Conservation (phyloP, 2,113 vertebrate species). For the Cromileptes altivelis region DNA sequence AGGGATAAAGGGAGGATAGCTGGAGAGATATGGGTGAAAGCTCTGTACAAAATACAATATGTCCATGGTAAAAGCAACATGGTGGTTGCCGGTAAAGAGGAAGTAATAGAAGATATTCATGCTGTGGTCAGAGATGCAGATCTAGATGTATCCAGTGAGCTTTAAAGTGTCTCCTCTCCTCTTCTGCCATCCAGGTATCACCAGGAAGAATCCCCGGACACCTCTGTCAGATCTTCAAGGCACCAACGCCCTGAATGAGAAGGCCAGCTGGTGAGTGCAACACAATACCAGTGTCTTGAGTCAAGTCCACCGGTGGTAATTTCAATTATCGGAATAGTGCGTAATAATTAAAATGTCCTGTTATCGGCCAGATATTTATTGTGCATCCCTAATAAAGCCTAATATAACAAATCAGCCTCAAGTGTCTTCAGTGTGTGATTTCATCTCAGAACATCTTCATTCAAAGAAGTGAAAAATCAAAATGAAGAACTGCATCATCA, state of each 20-base stretch:
- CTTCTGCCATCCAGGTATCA: conserved; percentile 85
- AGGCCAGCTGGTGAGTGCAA: conserved; percentile 87
- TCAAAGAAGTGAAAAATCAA: neutral
- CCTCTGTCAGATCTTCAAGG: conserved; percentile 95
- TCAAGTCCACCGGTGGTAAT: neutral
- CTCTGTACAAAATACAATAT: neutral
- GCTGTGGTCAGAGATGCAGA: neutral
- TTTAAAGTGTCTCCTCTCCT: neutral
- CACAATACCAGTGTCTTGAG: too few relatives aligned
- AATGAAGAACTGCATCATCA: neutral
- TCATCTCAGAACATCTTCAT: too few relatives aligned
- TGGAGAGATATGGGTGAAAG: neutral
- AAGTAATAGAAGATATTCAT: neutral
- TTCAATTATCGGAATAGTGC: too few relatives aligned
- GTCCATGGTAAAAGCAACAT: neutral
- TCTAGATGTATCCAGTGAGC: neutral
- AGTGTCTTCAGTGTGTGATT: too few relatives aligned
- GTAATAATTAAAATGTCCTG: too few relatives aligned
- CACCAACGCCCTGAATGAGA: conserved; percentile 92
- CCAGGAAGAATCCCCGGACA: conserved; percentile 89
- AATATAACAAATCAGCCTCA: neutral
- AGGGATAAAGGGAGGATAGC: neutral
- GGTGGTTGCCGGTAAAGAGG: neutral
- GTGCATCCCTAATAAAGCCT: too few relatives aligned
- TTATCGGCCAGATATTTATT: too few relatives aligned